Percentiles rank a stretch among this genome's conserved stretches.
These are phyloP conservation scores for Sander lucioperca DNA, from an alignment of 2,113 vertebrate species.

Conservation along the genomic window DNA sequence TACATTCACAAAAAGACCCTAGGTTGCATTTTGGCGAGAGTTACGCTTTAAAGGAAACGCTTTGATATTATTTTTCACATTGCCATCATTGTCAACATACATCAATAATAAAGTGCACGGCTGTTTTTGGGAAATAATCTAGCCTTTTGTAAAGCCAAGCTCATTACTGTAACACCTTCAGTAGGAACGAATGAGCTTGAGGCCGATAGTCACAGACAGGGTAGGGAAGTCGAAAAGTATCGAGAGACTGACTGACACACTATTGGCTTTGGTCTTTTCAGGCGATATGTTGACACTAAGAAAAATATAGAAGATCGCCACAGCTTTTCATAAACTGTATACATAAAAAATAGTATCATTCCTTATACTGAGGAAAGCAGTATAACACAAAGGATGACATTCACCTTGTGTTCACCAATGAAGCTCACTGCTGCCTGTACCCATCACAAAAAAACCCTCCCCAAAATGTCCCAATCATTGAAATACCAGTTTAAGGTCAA, in stretches of 20 bases:
- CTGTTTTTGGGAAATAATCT: background rate
- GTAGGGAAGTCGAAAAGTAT: background rate
- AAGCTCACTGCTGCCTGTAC: background rate
- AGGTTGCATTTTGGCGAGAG: too few species aligned
- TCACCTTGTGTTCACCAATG: slow-evolving; percentile 1
- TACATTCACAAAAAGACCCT: too few species aligned
- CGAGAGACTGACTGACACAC: background rate
- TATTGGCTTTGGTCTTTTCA: background rate
- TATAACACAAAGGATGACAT: background rate
- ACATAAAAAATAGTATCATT: background rate
- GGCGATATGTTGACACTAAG: background rate
- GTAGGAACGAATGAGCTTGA: background rate
- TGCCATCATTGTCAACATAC: background rate
- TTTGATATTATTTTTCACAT: background rate
- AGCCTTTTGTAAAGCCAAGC: background rate
- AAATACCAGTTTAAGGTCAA: background rate
- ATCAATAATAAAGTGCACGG: background rate
- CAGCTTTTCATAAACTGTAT: slow-evolving; percentile 4
- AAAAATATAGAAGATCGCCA: background rate
- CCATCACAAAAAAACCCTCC: background rate
- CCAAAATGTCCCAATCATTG: background rate
- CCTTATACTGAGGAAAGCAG: background rate
- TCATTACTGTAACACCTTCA: background rate
- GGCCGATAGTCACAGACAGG: background rate
- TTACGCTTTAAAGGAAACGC: background rate